A percentile compares a stretch with the other conserved stretches of the same genome.
Evolutionary conservation across 2,113 vertebrate species (phyloP).

Genomic region (Echinops telfairi): DNA sequence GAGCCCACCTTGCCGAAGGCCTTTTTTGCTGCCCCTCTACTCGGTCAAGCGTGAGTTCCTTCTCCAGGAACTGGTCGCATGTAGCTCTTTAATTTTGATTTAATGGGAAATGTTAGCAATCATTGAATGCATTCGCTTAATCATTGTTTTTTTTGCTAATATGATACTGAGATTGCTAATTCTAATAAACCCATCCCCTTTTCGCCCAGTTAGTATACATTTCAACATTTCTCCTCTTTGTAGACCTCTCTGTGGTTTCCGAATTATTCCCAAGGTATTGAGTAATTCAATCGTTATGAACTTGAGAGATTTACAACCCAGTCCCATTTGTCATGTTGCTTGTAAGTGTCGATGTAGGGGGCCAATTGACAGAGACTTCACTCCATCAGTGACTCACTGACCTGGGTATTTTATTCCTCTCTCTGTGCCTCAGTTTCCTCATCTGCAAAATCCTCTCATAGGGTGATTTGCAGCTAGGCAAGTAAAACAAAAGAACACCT

Average conservation of each 20-base stretch:
- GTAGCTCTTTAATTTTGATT: background rate
- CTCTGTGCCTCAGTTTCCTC: conserved; percentile 11
- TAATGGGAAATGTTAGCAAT: background rate
- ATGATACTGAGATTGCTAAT: background rate
- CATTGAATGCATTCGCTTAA: background rate
- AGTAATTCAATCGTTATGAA: background rate
- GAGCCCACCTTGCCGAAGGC: no score
- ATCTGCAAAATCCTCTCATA: background rate
- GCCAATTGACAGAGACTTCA: background rate
- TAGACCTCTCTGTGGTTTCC: background rate
- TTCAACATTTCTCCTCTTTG: background rate
- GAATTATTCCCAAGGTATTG: background rate
- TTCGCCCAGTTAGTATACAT: background rate
- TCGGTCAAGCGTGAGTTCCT: no score
- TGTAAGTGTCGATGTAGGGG: background rate
- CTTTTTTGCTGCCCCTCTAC: no score
- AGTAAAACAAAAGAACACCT: background rate
- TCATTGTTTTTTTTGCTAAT: background rate
- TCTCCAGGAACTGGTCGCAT: no score
- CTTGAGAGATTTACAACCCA: background rate
- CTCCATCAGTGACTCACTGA: background rate
- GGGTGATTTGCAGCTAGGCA: background rate
- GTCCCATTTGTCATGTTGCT: background rate
- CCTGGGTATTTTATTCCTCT: background rate
- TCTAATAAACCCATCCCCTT: background rate